These are phyloP conservation scores for Drosophila differens DNA, from an alignment of 2,888 invertebrate species.

Conservation along the genomic window DNA sequence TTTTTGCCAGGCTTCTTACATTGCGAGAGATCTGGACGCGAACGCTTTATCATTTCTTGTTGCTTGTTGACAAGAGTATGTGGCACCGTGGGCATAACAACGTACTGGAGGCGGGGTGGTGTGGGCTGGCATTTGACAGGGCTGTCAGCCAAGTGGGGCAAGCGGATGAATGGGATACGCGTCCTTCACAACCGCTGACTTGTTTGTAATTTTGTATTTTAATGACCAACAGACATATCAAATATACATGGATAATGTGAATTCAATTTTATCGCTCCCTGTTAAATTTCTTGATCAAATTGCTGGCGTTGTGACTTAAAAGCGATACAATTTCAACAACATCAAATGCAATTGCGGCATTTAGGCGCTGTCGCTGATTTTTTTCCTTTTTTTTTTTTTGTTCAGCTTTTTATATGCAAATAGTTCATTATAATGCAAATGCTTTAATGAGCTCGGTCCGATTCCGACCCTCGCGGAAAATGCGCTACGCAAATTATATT, in stretches of 20 bases:
- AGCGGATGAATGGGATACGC: constrained; percentile 9
- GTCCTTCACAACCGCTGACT: constrained; percentile 22
- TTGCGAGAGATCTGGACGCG: constrained; percentile 61
- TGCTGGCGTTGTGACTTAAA: constrained; percentile 3
- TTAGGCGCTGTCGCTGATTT: constrained; percentile 16
- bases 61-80: constrained; percentile 61
- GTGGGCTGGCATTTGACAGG: constrained; percentile 62
- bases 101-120: background rate
- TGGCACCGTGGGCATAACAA: constrained; percentile 17
- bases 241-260: constrained; percentile 37
- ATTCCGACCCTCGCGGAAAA: constrained; percentile 36
- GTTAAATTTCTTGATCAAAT: background rate
- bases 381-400: background rate
- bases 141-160: constrained; percentile 52
- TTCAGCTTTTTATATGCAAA: constrained; percentile 50
- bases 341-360: constrained; percentile 19
- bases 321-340: constrained; percentile 22
- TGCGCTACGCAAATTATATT: constrained; percentile 52
- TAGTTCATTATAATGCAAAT: constrained; percentile 39
- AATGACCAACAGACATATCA: constrained; percentile 66
- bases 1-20: constrained; percentile 38
- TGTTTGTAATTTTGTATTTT: constrained; percentile 57
- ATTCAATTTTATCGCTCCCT: constrained; percentile 5
- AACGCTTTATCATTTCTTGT: constrained; percentile 73
- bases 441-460: constrained; percentile 42